These are phyloP conservation scores for Venturia canescens DNA, from an alignment of 1,140 invertebrate genomes.

Conservation along the genomic window DNA sequence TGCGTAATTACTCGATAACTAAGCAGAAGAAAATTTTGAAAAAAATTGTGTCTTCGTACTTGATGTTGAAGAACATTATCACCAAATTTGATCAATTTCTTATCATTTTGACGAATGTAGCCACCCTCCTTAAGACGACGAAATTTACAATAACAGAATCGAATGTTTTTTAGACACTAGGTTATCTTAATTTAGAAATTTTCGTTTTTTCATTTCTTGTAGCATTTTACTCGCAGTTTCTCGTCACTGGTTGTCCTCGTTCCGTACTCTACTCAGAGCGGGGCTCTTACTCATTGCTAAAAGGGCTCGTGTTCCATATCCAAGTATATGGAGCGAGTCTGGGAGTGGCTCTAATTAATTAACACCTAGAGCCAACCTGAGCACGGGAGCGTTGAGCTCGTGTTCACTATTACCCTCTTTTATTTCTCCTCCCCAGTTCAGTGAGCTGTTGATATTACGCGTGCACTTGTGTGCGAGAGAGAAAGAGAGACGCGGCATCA, in stretches of 20 bases:
- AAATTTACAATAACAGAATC: no score
- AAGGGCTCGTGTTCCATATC: neutral
- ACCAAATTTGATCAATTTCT: no score
- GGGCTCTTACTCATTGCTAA: neutral
- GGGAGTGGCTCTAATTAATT: slow-evolving; percentile 76
- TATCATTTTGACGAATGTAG: no score
- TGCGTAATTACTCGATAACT: no score
- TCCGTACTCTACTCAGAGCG: neutral
- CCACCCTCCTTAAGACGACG: no score
- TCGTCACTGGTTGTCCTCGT: slow-evolving; percentile 18
- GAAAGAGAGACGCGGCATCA: slow-evolving; percentile 53
- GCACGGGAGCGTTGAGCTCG: neutral
- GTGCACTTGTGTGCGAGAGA: slow-evolving; percentile 26
- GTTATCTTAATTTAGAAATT: no score
- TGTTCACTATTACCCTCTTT: neutral
- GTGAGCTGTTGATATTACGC: neutral
- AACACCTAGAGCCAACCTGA: slow-evolving; percentile 70
- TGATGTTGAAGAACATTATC: no score
- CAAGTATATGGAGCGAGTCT: neutral
- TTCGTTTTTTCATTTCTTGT: neutral
- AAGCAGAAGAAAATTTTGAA: no score
- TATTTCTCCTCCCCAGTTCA: neutral
- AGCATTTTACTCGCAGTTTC: neutral
- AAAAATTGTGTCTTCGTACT: no score
- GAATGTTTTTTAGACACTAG: no score